phyloP scores from a whole-genome alignment of 1,140 invertebrate genomes.

The Helicoverpa zea region DNA sequence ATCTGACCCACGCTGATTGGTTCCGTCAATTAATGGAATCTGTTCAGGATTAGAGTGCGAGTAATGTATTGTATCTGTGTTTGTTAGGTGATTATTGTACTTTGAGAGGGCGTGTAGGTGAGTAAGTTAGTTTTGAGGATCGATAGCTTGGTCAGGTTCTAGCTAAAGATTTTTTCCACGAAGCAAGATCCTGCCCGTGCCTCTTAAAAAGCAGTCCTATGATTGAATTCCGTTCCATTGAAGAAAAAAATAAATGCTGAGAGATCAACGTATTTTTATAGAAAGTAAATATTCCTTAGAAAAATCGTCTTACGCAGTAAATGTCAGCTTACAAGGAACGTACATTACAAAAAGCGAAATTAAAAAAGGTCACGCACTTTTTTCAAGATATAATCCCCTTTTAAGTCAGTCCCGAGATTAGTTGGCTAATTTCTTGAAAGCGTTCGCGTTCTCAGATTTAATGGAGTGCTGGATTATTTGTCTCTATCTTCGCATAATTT shows the following conservation, averaged over 20 bases:
- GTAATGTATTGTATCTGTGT: not conserved
- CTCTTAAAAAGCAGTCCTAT: too few relatives aligned
- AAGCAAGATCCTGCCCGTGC: too few relatives aligned
- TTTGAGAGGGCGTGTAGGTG: too few relatives aligned
- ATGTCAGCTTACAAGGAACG: constrained; percentile 32
- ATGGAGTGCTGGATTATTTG: constrained; percentile 75
- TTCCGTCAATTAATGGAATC: constrained; percentile 12
- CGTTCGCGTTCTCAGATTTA: constrained; percentile 68
- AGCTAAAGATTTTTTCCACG: too few relatives aligned
- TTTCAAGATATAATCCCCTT: constrained; percentile 57
- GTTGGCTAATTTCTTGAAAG: constrained; percentile 73
- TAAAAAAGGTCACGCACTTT: constrained; percentile 55
- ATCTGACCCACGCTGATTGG: constrained; percentile 4
- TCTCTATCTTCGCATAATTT: constrained; percentile 74
- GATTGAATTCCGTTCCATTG: too few relatives aligned
- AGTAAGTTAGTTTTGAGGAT: too few relatives aligned
- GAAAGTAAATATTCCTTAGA: not conserved
- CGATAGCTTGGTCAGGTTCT: too few relatives aligned
- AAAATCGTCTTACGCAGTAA: not conserved
- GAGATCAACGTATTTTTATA: too few relatives aligned
- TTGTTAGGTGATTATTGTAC: not conserved
- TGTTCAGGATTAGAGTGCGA: not conserved
- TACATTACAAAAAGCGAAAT: constrained; percentile 46
- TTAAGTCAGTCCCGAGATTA: constrained; percentile 62
- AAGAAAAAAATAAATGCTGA: too few relatives aligned